Evolutionary conservation across 2,888 invertebrate species (phyloP), one percentile per base, ranked within the genome.

Genomic region (Endotricha flammealis): DNA sequence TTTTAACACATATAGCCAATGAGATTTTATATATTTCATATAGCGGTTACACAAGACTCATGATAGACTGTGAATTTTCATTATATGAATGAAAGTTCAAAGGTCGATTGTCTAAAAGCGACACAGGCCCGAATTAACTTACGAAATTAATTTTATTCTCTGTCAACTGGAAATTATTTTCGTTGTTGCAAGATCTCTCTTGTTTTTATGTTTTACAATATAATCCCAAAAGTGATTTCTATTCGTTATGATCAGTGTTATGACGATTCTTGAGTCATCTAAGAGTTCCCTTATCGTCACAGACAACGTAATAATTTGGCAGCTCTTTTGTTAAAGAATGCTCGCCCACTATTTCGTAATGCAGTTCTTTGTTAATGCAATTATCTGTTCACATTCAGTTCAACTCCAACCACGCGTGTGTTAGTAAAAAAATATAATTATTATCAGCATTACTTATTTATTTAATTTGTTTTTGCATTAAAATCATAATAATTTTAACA

Each of bases 261-360:
- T 33, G 33, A 33, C 33, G 33, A 33, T 25, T 25, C 3, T 27
- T 35, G 35, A 35, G 8, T 35, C 29, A 35, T 8, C 35, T 29
- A 29, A 22, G 29, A 34, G 28, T 14, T 22, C 12, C 14, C 20
- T 29, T 35, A 35, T 35, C 29, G 35, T 35, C 22, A 35, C 22
- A 29, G 29, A 20, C 28, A 10, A 8, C 25, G 27, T 17, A 25
- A 29, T 10, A 29, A 35, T 29, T 35, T 35, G 35, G 35, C 35
- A 35, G 22, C 12, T 29, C 13, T 35, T 29, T 34, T 29, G 10
- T 35, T 6, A 23, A 23, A 29, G 9, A 29, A 29, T 28, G 32
- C 13, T 11, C 20, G 9, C 20, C 12, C 10, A 35, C 29, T 22
- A 33, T 32, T 33, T 33, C 27, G 25, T 14, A 27, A 27, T 22